A percentile compares a stretch with the other conserved stretches of the same genome.
Evolutionary conservation across 1,140 invertebrate genomes (phyloP).

Genomic region (Dryas iulia): DNA sequence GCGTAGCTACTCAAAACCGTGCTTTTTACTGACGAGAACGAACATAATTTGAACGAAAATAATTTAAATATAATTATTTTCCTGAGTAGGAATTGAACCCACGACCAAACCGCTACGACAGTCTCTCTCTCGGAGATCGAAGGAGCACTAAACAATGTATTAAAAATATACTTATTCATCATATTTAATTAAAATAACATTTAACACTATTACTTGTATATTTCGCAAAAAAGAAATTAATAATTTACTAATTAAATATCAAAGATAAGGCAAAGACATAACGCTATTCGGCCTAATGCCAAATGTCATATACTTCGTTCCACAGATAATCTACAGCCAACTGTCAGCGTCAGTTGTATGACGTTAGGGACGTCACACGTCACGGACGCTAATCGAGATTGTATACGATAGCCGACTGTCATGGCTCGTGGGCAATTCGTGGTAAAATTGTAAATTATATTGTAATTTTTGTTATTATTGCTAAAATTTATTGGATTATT

Average conservation of each 20-base stretch:
- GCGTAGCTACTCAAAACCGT: too few relatives aligned
- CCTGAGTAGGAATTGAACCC: too few relatives aligned
- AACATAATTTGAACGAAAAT: too few relatives aligned
- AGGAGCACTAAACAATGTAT: too few relatives aligned
- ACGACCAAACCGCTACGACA: too few relatives aligned
- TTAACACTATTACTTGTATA: neutral
- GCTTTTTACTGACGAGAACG: too few relatives aligned
- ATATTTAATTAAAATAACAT: neutral
- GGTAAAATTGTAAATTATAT: neutral
- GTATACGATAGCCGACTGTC: constrained; percentile 54
- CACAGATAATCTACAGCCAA: constrained; percentile 55
- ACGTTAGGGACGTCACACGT: constrained; percentile 52
- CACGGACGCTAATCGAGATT: constrained; percentile 53
- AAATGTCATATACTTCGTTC: constrained; percentile 38
- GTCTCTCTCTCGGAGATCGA: too few relatives aligned
- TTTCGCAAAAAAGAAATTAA: neutral
- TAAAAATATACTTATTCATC: too few relatives aligned
- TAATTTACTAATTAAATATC: neutral
- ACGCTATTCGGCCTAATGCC: neutral
- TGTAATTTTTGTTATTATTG: neutral
- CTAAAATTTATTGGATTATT: too few relatives aligned
- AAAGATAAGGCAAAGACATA: neutral
- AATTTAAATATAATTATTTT: too few relatives aligned
- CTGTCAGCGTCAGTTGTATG: constrained; percentile 66
- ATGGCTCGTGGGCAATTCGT: constrained; percentile 30